Conservation (phyloP, 2,888 invertebrate genomes). For the Athripsodes cinereus region DNA sequence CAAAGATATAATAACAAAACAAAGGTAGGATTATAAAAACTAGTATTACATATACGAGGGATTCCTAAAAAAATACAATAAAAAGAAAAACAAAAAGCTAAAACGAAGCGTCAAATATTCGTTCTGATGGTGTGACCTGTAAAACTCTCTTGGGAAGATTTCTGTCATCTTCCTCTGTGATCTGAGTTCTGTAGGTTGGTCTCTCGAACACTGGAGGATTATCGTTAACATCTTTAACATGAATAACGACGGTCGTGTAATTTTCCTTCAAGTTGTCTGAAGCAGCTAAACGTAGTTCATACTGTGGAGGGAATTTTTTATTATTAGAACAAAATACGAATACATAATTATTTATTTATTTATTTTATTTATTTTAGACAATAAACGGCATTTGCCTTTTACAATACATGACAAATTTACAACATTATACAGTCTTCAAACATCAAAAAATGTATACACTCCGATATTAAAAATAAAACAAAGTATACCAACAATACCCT, state of each 20-base stretch:
- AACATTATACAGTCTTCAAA: too few species aligned
- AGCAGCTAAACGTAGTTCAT: conserved; percentile 89
- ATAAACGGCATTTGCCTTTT: too few species aligned
- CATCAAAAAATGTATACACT: too few species aligned
- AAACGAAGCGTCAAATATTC: neutral
- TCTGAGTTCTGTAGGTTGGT: conserved; percentile 91
- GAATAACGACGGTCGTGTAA: conserved; percentile 93
- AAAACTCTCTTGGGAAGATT: conserved; percentile 90
- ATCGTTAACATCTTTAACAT: conserved; percentile 97
- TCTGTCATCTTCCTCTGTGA: conserved; percentile 92
- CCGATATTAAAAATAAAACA: too few species aligned
- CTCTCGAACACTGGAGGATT: conserved; percentile 95
- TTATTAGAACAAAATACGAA: too few species aligned
- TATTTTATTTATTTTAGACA: too few species aligned
- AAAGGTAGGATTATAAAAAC: neutral
- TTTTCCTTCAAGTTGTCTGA: conserved; percentile 91
- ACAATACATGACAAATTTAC: too few species aligned
- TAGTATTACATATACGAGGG: neutral
- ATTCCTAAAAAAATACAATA: neutral
- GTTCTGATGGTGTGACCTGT: conserved; percentile 55
- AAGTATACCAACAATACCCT: too few species aligned
- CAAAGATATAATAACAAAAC: neutral
- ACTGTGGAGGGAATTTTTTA: conserved; percentile 49
- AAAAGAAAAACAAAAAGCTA: neutral
- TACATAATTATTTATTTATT: too few species aligned